These are phyloP conservation scores for Caenorhabditis imperialis DNA, from an alignment of 2,888 invertebrate species.

Conservation along the genomic window DNA sequence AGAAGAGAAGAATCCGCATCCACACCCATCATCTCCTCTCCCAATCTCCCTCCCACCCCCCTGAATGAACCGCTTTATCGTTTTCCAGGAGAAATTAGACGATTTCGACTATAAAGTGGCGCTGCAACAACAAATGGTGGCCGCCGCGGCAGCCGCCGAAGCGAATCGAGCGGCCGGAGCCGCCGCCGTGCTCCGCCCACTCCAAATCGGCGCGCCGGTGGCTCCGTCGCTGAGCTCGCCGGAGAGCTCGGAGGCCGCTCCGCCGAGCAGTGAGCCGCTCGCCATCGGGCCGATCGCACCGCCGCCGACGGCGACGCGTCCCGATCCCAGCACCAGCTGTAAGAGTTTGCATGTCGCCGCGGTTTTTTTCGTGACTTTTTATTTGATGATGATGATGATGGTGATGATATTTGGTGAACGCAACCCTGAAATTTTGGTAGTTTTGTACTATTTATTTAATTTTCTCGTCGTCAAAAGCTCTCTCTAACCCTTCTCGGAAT, in stretches of 20 bases:
- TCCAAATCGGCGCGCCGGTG: constrained; percentile 20
- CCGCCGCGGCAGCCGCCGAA: constrained; percentile 9
- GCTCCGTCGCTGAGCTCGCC: constrained; percentile 4
- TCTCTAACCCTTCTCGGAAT: too few species aligned
- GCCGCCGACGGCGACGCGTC: constrained; percentile 14
- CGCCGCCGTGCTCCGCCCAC: constrained; percentile 18
- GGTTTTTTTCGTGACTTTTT: too few species aligned
- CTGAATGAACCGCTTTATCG: constrained; percentile 21
- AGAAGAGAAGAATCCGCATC: not conserved
- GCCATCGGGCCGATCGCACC: constrained; percentile 36
- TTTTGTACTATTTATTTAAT: too few species aligned
- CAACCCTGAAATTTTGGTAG: too few species aligned
- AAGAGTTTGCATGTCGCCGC: too few species aligned
- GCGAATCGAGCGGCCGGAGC: not conserved
- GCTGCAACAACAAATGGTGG: constrained; percentile 39
- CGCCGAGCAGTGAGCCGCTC: not conserved
- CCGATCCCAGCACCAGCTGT: constrained; percentile 48
- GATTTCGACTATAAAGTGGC: constrained; percentile 51
- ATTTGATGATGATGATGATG: too few species aligned
- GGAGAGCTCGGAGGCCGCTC: constrained; percentile 1
- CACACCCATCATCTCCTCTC: not conserved
- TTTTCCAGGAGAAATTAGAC: constrained; percentile 42
- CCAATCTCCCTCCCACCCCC: not conserved
- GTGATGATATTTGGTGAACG: too few species aligned
- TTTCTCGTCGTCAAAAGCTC: too few species aligned